Percentiles rank a stretch among this genome's conserved stretches.
Conservation (phyloP, 2,888 invertebrate genomes). For the Mantis religiosa region DNA sequence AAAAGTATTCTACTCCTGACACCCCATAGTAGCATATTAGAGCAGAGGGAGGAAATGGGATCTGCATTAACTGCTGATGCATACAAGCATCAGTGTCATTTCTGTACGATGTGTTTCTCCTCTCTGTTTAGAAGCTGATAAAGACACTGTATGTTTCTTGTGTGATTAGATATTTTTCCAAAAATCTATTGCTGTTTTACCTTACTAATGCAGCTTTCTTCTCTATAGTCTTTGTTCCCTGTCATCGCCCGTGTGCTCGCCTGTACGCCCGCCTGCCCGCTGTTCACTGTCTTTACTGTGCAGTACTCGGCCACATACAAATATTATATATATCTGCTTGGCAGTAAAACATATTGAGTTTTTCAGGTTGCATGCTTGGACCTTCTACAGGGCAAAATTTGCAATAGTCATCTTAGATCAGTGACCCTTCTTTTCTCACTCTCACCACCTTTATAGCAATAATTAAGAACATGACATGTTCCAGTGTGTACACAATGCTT, state of each 20-base stretch:
- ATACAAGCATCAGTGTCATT: neutral
- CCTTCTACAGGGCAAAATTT: conserved; percentile 5
- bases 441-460: neutral
- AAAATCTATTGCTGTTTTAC: neutral
- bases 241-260: neutral
- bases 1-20: neutral
- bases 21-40: neutral
- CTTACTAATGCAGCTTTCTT: conserved; percentile 18
- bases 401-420: neutral
- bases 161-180: neutral
- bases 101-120: neutral
- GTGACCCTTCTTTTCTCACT: neutral
- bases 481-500: neutral
- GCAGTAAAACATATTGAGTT: conserved; percentile 9
- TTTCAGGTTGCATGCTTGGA: conserved; percentile 12
- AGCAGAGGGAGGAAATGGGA: neutral
- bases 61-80: neutral
- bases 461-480: neutral
- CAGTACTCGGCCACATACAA: neutral
- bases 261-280: neutral
- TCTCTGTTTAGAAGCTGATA: neutral
- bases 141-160: neutral
- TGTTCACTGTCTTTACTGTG: conserved; percentile 3
- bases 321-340: neutral
- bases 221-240: conserved; percentile 10